Conservation (phyloP, 2,113 vertebrate species). For the Pholis gunnellus region DNA sequence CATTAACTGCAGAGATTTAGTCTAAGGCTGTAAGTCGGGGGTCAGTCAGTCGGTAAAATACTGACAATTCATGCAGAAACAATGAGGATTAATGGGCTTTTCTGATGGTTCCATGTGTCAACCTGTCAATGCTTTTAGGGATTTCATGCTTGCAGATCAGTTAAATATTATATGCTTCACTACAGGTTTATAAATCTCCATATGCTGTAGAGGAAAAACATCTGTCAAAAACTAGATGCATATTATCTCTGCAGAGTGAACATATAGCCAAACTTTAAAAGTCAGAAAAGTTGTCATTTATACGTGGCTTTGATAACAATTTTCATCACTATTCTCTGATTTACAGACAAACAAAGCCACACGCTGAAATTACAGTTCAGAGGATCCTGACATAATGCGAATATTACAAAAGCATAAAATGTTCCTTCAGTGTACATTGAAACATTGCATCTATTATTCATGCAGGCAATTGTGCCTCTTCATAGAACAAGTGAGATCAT, state of each 20-base stretch:
- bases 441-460: not conserved
- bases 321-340: not conserved
- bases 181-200: constrained; percentile 4
- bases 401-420: not conserved
- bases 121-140: constrained; percentile 10
- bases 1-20: constrained; percentile 25
- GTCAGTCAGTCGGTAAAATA: constrained; percentile 7
- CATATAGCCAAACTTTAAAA: not conserved
- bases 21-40: not conserved
- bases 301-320: not conserved
- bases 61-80: constrained; percentile 14
- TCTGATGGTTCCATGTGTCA: constrained; percentile 16
- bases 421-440: not conserved
- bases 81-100: constrained; percentile 22
- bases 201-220: not conserved
- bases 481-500: not conserved
- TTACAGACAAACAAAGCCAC: not conserved
- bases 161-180: constrained; percentile 11
- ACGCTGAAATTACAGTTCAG: not conserved
- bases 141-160: constrained; percentile 31
- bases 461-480: not conserved
- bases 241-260: not conserved
- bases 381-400: not conserved
- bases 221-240: not conserved
- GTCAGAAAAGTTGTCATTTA: not conserved